A percentile compares a stretch with the other conserved stretches of the same genome.
Evolutionary conservation across 2,797 vertebrate species (phyloP).

Genomic region (Labeo calbasu): DNA sequence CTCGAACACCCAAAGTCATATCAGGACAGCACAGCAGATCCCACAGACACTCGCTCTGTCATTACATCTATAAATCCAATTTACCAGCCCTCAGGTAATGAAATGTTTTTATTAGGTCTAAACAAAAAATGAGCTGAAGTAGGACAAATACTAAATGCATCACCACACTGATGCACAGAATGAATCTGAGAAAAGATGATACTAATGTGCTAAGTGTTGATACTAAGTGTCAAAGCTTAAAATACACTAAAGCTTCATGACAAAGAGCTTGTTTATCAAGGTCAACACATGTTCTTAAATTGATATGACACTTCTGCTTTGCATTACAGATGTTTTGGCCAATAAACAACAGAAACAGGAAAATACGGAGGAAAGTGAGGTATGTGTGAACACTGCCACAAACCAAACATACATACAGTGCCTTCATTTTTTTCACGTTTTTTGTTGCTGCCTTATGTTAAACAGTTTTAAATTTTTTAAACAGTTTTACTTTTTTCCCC

Average conservation of each 20-base stretch:
- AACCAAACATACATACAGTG: too few species aligned
- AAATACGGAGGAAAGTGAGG: too few species aligned
- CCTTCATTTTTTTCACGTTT: too few species aligned
- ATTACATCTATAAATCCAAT: background rate
- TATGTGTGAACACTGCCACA: too few species aligned
- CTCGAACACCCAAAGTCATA: background rate
- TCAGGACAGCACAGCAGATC: background rate
- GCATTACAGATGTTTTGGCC: background rate
- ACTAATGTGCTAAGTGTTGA: background rate
- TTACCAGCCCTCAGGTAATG: background rate
- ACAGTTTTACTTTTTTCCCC: too few species aligned
- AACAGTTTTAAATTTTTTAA: too few species aligned
- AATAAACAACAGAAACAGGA: background rate
- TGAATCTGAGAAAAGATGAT: background rate
- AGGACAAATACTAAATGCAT: background rate
- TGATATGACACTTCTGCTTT: background rate
- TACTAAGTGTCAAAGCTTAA: background rate
- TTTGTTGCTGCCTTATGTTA: too few species aligned
- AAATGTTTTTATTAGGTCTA: too few species aligned
- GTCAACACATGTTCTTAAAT: background rate
- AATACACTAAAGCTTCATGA: background rate
- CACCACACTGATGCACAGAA: background rate
- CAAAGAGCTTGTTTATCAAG: background rate
- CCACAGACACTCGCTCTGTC: background rate
- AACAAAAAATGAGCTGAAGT: background rate